Conservation (phyloP, 2,888 invertebrate species). For the Trissonchulus latispiculum region DNA sequence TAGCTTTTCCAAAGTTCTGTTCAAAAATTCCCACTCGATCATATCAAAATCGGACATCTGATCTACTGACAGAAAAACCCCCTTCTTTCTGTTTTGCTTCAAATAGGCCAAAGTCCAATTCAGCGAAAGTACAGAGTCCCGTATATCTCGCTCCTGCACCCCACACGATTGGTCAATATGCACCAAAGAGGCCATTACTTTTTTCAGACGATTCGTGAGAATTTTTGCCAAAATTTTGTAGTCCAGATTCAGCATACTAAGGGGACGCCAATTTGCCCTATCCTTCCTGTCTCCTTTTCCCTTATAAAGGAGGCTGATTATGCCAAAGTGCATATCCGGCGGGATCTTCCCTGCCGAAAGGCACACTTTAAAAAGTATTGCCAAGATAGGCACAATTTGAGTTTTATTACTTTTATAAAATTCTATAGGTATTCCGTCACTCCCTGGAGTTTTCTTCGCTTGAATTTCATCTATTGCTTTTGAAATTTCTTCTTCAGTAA, state of each 20-base stretch:
- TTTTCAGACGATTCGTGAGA: not conserved
- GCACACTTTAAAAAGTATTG: not conserved
- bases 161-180: not conserved
- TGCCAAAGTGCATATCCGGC: not conserved
- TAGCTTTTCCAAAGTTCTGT: not conserved
- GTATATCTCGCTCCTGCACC: not conserved
- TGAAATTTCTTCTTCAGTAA: not conserved
- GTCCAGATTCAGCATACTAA: not conserved
- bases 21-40: not conserved
- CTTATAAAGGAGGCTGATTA: not conserved
- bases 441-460: not conserved
- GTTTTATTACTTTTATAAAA: not conserved
- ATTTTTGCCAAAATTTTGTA: slow-evolving; percentile 6
- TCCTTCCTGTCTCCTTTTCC: not conserved
- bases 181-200: not conserved
- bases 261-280: not conserved
- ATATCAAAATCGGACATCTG: not conserved
- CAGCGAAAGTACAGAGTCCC: not conserved
- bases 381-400: not conserved
- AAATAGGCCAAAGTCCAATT: not conserved
- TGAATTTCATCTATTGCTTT: not conserved
- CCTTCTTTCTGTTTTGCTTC: not conserved
- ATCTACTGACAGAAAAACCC: not conserved
- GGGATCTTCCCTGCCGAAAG: not conserved
- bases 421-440: slow-evolving; percentile 5